Evolutionary conservation across 2,888 invertebrate species (phyloP), one percentile per base, ranked within the genome.

Genomic region (Tachina fera): DNA sequence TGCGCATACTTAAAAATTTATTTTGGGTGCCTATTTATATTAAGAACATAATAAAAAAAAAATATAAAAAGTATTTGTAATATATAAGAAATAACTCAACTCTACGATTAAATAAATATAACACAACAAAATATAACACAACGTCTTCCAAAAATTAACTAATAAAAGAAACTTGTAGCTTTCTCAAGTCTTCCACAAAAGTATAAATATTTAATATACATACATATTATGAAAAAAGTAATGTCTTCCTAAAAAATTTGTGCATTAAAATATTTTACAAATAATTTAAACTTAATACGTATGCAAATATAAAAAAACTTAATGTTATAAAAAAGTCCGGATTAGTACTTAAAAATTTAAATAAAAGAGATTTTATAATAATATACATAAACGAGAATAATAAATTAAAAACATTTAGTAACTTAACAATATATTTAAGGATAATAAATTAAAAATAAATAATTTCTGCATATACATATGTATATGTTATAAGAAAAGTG

Each of bases 141-240:
- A 85, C 74, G 90, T 90, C 89, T 91, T 90, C 90, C 90, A 89
- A 83, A n/a, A 74, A 60, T 84, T 9, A 77, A 79, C 75, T 65
- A 68, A 49, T 45, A n/a, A 31, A 77, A 68, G 45, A 31, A 19
- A 41, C 41, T 61, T 39, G 56, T 45, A 22, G 13, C 41, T 70
- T n/a, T 47, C 61, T 22, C 39, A 72, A 49, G 72, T 83, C 78
- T 72, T 72, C 83, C 72, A 78, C 60, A 71, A 67, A 58, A 71
- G 58, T 67, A 70, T 77, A 60, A 82, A 82, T 82, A 75, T 53
- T 68, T 19, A 60, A 68, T 53, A n/a, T 13, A 70, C 9, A 58
- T n/a, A 70, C 11, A 58, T n/a, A 39, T 10, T 11, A 41, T 13
- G 9, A 19, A 39, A 49, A 58, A 31, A 6, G 1, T 16, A 19